Conservation (phyloP, 2,113 vertebrate species). For the Fregata magnificens region DNA sequence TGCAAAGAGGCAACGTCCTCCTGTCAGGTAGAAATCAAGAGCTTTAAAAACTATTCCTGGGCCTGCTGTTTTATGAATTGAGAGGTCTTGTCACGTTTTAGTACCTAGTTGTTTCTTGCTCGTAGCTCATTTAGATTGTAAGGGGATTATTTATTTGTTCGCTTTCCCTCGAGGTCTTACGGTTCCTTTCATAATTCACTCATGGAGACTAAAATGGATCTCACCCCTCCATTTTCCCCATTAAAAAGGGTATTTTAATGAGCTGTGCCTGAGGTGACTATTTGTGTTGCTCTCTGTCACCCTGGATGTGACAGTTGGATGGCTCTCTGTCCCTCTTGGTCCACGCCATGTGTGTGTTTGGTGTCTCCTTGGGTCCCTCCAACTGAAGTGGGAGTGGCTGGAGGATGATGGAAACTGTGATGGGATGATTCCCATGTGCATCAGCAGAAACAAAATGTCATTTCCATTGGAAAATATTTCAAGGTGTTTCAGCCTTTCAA, state of each 20-base stretch:
- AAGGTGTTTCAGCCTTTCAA: constrained; percentile 36
- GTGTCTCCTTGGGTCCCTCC: not conserved
- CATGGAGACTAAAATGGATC: not conserved
- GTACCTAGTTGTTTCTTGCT: not conserved
- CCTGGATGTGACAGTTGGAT: not conserved
- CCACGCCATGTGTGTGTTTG: fast-evolving
- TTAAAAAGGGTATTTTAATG: not conserved
- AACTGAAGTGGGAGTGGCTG: not conserved
- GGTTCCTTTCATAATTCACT: not conserved
- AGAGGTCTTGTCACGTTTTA: not conserved
- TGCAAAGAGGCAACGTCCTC: not conserved
- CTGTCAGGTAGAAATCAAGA: not conserved
- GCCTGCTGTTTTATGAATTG: not conserved
- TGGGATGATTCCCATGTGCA: not conserved
- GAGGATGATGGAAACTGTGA: not conserved
- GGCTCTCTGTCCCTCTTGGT: not conserved
- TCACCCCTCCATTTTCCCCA: not conserved
- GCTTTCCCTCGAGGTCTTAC: not conserved
- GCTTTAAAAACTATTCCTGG: not conserved
- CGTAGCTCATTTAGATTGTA: not conserved
- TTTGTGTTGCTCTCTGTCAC: not conserved
- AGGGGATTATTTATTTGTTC: not conserved
- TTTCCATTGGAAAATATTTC: constrained; percentile 52
- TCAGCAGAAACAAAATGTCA: not conserved
- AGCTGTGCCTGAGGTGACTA: not conserved